Evolutionary conservation across 2,888 invertebrate genomes (phyloP).

Genomic region (Imbricaverruca yamaguchii): DNA sequence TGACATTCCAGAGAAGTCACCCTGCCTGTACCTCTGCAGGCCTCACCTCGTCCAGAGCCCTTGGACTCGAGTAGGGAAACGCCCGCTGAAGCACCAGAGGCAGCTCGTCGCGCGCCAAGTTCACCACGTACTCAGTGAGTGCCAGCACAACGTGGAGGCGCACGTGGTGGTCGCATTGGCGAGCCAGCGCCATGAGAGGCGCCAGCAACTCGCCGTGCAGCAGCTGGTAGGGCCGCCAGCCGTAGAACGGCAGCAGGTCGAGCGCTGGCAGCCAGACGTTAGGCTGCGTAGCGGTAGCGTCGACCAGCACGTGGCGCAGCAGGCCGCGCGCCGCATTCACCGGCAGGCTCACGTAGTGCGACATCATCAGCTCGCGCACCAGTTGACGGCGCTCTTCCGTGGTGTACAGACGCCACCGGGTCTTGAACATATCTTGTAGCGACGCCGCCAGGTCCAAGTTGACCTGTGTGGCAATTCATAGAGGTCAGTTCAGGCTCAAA

Average conservation of each 20-base stretch:
- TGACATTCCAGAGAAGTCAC: too few species aligned
- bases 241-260: slow-evolving; percentile 17
- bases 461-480: not conserved
- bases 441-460: not conserved
- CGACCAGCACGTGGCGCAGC: not conserved
- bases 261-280: not conserved
- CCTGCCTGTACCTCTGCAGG: not conserved
- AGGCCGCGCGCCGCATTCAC: not conserved
- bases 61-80: not conserved
- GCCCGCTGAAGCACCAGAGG: not conserved
- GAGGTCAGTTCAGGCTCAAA: too few species aligned
- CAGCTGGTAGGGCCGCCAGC: not conserved
- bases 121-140: slow-evolving; percentile 2
- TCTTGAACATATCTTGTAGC: not conserved
- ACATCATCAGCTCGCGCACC: not conserved
- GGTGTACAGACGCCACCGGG: not conserved
- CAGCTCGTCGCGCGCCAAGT: not conserved
- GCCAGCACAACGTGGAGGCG: not conserved
- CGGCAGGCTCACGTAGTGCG: not conserved
- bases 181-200: not conserved
- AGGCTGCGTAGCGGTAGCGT: not conserved
- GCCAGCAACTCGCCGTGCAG: not conserved
- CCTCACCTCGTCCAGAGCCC: not conserved
- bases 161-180: not conserved
- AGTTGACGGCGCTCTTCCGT: not conserved